A percentile compares a stretch with the other conserved stretches of the same genome.
These are phyloP conservation scores for Xiphorhynchus elegans DNA, from an alignment of 2,113 vertebrate genomes.

Conservation along the genomic window DNA sequence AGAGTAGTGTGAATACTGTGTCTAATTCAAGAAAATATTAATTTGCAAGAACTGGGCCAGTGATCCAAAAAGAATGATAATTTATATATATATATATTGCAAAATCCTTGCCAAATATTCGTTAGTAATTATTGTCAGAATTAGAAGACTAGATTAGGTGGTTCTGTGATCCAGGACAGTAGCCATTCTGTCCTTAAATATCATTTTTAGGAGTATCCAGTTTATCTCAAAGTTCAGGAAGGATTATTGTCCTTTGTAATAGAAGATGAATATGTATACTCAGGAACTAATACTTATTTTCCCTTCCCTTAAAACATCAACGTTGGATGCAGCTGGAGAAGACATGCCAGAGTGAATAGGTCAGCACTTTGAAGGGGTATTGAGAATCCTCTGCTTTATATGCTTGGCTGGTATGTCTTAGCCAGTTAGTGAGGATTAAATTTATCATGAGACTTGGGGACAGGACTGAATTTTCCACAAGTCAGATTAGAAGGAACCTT, in stretches of 20 bases:
- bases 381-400: background rate
- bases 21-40: background rate
- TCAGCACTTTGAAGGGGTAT: background rate
- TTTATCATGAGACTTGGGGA: background rate
- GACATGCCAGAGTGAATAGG: background rate
- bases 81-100: background rate
- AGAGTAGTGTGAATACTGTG: background rate
- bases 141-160: background rate
- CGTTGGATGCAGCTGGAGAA: background rate
- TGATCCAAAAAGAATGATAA: background rate
- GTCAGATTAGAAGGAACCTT: background rate
- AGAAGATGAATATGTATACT: background rate
- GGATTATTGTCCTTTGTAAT: background rate
- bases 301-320: background rate
- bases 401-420: background rate
- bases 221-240: background rate
- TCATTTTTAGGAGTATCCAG: background rate
- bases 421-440: background rate
- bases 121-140: background rate
- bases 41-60: background rate
- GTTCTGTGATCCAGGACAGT: background rate
- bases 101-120: background rate
- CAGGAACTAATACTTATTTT: background rate
- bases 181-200: background rate
- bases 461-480: slow-evolving; percentile 7